These are phyloP conservation scores for Eretmochelys imbricata DNA, from an alignment of 2,113 vertebrate species.

Conservation along the genomic window DNA sequence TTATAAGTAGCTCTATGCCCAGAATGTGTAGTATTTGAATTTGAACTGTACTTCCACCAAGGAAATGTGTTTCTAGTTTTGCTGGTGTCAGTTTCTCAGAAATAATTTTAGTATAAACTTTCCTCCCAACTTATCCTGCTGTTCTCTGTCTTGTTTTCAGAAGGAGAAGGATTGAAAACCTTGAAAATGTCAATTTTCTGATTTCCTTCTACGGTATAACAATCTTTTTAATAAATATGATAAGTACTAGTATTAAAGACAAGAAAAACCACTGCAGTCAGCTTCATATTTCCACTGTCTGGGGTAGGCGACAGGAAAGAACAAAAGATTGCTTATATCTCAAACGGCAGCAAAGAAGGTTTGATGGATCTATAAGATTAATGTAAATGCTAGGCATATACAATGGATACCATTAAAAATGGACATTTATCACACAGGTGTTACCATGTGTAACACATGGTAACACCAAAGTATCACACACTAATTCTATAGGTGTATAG, in stretches of 20 bases:
- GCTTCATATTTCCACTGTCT: fast-evolving
- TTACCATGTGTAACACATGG: too few relatives aligned
- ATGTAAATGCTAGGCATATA: not conserved
- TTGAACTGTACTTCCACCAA: not conserved
- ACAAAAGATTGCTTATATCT: not conserved
- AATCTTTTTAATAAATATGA: not conserved
- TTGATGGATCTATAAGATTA: not conserved
- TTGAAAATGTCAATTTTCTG: not conserved
- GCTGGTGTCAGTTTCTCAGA: constrained; percentile 5
- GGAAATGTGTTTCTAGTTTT: constrained; percentile 67
- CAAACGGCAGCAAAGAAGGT: not conserved
- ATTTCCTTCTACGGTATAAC: not conserved
- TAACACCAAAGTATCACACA: too few relatives aligned
- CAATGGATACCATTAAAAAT: not conserved
- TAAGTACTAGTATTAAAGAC: not conserved
- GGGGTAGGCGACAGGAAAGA: not conserved
- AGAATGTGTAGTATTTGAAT: not conserved
- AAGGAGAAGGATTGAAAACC: not conserved
- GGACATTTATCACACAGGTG: not conserved
- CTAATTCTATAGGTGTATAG: not conserved
- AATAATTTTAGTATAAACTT: constrained; percentile 53
- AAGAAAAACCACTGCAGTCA: not conserved
- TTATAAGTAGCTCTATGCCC: fast-evolving
- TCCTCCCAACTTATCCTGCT: constrained; percentile 42
- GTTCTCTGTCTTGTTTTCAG: constrained; percentile 52